These are phyloP conservation scores for Heliconius melpomene DNA, from an alignment of 1,140 invertebrate genomes.

Conservation along the genomic window DNA sequence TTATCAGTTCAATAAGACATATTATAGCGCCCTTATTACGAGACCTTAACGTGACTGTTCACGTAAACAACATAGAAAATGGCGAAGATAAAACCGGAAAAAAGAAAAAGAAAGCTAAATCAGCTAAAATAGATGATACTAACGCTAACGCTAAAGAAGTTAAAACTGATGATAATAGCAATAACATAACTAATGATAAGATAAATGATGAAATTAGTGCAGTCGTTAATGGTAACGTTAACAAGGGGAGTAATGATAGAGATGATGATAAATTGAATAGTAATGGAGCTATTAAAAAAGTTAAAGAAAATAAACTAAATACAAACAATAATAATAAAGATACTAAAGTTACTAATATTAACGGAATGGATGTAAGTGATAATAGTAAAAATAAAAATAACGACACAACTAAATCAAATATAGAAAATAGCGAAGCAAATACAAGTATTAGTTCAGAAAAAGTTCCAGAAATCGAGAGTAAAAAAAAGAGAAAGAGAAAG, in stretches of 20 bases:
- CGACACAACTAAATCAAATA: not conserved
- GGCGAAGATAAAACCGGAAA: constrained; percentile 41
- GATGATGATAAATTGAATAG: not conserved
- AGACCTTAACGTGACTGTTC: constrained; percentile 24
- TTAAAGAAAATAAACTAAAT: not conserved
- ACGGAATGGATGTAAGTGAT: not conserved
- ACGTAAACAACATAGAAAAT: constrained; percentile 36
- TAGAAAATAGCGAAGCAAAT: not conserved
- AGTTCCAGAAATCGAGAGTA: constrained; percentile 32
- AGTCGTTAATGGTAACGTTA: constrained; percentile 3
- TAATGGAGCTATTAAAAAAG: constrained; percentile 2
- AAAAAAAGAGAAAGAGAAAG: constrained; percentile 53
- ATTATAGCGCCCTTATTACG: constrained; percentile 48
- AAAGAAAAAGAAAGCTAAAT: constrained; percentile 46
- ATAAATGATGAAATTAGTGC: not conserved
- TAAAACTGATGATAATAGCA: constrained; percentile 21
- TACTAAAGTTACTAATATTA: not conserved
- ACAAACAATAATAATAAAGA: not conserved
- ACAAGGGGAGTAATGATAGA: not conserved
- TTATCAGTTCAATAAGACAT: constrained; percentile 53
- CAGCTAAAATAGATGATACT: constrained; percentile 35
- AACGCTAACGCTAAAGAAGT: constrained; percentile 13
- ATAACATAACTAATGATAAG: not conserved
- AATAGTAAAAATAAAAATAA: constrained; percentile 1
- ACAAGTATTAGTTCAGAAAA: constrained; percentile 1